Conservation (phyloP, 2,797 vertebrate genomes). For the Sitta carolinensis region DNA sequence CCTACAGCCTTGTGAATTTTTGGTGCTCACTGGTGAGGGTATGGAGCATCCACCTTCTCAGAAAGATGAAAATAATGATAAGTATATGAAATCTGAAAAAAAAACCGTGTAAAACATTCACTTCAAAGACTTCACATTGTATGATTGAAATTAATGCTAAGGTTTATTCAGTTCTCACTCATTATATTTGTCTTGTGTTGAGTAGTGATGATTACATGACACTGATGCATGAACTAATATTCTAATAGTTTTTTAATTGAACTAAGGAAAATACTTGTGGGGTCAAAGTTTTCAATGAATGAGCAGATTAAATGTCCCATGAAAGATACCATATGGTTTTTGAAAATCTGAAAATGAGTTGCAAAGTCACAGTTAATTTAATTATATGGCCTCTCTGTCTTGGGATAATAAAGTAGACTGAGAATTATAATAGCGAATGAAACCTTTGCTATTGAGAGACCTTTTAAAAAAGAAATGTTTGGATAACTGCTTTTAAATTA, state of each 20-base stretch:
- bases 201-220: not conserved
- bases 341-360: slow-evolving; percentile 65
- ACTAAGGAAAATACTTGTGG: slow-evolving; percentile 11
- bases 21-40: not conserved
- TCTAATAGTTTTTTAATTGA: slow-evolving; percentile 59
- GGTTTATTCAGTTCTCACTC: not conserved
- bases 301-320: slow-evolving; percentile 56
- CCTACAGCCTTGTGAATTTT: not conserved
- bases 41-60: accelerated
- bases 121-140: not conserved
- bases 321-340: slow-evolving; percentile 42
- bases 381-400: slow-evolving; percentile 53
- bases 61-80: not conserved
- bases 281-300: slow-evolving; percentile 70
- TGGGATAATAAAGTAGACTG: slow-evolving; percentile 50
- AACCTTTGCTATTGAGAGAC: not conserved
- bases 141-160: not conserved
- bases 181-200: not conserved
- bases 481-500: slow-evolving; percentile 36
- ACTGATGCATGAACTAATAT: slow-evolving; percentile 4
- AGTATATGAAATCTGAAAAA: not conserved
- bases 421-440: slow-evolving; percentile 26
- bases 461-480: not conserved
- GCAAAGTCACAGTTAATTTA: slow-evolving; percentile 72
- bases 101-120: not conserved